A percentile compares a stretch with the other conserved stretches of the same genome.
Conservation (phyloP, 2,113 vertebrate genomes). For the Gavia stellata region DNA sequence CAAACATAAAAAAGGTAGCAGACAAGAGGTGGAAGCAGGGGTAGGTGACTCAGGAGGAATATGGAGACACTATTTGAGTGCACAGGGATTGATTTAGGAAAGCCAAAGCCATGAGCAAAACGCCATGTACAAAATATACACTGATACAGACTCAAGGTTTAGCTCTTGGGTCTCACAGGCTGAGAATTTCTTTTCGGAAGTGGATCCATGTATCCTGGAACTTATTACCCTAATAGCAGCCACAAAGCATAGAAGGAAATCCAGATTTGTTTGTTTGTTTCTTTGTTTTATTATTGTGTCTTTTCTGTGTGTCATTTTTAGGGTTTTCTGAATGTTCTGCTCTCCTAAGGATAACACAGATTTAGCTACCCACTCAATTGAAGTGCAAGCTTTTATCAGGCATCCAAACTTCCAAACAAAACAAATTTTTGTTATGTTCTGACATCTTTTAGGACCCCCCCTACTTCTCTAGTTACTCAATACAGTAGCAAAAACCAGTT, state of each 20-base stretch:
- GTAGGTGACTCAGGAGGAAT: background rate
- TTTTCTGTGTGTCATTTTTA: background rate
- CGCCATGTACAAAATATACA: background rate
- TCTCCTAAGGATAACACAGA: background rate
- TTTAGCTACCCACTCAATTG: background rate
- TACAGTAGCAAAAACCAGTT: background rate
- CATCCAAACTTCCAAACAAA: background rate
- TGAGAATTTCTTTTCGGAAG: background rate
- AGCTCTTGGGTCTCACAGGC: background rate
- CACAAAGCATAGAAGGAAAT: background rate
- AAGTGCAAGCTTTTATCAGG: background rate
- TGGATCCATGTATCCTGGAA: background rate
- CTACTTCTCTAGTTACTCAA: background rate
- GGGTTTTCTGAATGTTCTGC: background rate
- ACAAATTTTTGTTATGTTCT: background rate
- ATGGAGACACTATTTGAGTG: background rate
- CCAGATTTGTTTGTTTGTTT: background rate
- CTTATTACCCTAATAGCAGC: background rate
- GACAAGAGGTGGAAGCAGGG: background rate
- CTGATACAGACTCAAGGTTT: background rate
- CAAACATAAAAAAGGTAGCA: background rate
- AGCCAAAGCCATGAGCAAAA: background rate
- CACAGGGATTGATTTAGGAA: background rate
- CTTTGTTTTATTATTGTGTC: background rate
- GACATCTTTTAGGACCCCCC: background rate